These are phyloP conservation scores for Clanis bilineata DNA, from an alignment of 2,888 invertebrate genomes.

Conservation along the genomic window DNA sequence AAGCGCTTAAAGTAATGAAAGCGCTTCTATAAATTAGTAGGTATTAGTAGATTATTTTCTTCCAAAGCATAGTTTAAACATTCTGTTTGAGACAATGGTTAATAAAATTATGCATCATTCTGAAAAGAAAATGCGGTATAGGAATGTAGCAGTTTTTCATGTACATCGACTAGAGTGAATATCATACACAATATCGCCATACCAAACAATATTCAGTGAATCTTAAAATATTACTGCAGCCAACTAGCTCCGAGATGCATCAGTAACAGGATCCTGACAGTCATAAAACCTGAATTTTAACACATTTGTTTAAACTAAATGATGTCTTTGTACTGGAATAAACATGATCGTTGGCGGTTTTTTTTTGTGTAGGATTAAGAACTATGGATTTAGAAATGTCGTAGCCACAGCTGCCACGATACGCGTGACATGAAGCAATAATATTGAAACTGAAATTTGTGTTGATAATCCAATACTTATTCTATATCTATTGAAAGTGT, in stretches of 20 bases:
- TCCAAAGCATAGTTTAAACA: not conserved
- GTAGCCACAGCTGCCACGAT: not conserved
- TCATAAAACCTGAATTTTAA: not conserved
- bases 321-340: not conserved
- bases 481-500: too few relatives aligned
- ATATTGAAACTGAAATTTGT: too few relatives aligned
- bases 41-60: not conserved
- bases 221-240: not conserved
- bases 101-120: too few relatives aligned
- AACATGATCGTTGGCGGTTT: not conserved
- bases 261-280: not conserved
- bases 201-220: not conserved
- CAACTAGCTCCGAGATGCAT: not conserved
- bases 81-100: not conserved
- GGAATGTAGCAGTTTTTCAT: too few relatives aligned
- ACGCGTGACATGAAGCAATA: too few relatives aligned
- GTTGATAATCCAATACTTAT: too few relatives aligned
- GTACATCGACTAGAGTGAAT: not conserved
- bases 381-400: not conserved
- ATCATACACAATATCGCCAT: not conserved
- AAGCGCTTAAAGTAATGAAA: not conserved
- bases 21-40: not conserved
- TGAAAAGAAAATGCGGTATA: too few relatives aligned
- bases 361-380: not conserved
- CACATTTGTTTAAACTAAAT: not conserved